Evolutionary conservation across 2,797 vertebrate genomes (phyloP), one percentile per base, ranked within the genome.

Genomic region (Siniperca scherzeri): DNA sequence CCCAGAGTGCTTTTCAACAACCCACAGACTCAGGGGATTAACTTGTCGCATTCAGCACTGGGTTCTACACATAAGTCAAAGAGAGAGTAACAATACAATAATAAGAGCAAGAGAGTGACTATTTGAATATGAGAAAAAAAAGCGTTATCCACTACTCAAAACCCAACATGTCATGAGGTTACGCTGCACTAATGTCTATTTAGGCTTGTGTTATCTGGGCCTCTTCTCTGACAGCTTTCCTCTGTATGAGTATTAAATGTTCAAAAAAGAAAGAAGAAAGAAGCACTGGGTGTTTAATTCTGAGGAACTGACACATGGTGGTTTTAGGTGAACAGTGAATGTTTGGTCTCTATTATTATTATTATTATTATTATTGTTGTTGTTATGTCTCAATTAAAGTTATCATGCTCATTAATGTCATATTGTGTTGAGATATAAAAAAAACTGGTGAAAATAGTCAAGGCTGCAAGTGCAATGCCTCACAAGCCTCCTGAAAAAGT

Each of bases 371-470:
- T 27, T 27, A 27, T 27, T 27, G 2, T 27, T 27, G 22, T 55
- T 40, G 68, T 84, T 56, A 67, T 9, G 16, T 30, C n/a, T 50
- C 3, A 16, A n/a, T 11, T 70, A 46, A 30, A 68, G 57, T 48
- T 68, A n/a, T 67, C 17, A n/a, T 0, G 1, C 65, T 57, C 55
- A 0, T 11, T 46, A n/a, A 48, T 17, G 62, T 48, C 17, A 19
- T 10, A 42, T 21, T 12, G n/a, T 65, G 52, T 33, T 19, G 10
- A 79, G 8, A 66, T 48, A 66, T 50, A 5, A 48, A 66, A 57
- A 22, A 48, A 21, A 27, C 3, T 2, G 12, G 9, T 33, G 7
- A 60, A 60, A 33, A 60, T 21, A 36, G 57, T 59, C 38, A n/a
- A 5, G 6, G 40, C 13, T 30, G n/a, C 64, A 4, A 22, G 13